Evolutionary conservation across 2,888 invertebrate species (phyloP).

Genomic region (Chymomyza caudatula): DNA sequence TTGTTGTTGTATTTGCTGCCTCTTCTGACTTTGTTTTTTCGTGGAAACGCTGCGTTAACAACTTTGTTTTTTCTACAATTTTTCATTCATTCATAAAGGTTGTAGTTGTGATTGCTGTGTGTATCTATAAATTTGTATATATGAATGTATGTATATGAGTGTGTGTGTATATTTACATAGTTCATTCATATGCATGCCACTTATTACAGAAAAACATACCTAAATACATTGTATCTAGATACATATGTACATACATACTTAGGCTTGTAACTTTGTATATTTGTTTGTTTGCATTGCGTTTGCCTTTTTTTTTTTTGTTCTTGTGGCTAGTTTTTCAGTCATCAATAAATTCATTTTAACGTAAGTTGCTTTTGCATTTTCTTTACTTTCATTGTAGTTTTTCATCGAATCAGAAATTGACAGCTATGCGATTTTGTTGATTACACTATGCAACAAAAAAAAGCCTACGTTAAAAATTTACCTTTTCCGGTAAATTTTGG

Average conservation of each 20-base stretch:
- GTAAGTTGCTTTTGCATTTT: slow-evolving; percentile 11
- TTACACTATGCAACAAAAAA: too few species aligned
- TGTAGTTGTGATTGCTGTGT: background rate
- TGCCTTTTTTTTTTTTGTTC: slow-evolving; percentile 23
- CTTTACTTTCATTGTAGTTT: background rate
- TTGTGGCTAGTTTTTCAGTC: background rate
- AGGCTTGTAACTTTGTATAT: slow-evolving; percentile 19
- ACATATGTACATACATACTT: background rate
- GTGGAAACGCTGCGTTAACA: slow-evolving; percentile 74
- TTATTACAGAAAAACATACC: background rate
- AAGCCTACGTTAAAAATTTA: too few species aligned
- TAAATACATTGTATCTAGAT: slow-evolving; percentile 1
- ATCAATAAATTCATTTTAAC: slow-evolving; percentile 30
- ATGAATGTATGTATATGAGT: slow-evolving; percentile 2
- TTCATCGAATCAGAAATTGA: too few species aligned
- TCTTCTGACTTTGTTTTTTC: slow-evolving; percentile 36
- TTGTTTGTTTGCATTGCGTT: slow-evolving; percentile 1
- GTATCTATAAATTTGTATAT: slow-evolving; percentile 1
- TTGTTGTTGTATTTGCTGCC: slow-evolving; percentile 15
- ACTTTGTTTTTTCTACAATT: slow-evolving; percentile 56
- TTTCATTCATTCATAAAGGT: slow-evolving; percentile 61
- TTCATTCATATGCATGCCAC: slow-evolving; percentile 36
- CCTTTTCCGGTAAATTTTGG: too few species aligned
- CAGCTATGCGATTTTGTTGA: too few species aligned
- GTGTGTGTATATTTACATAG: slow-evolving; percentile 13